Evolutionary conservation across 2,797 vertebrate genomes (phyloP).

Genomic region (Austrolebias charrua): DNA sequence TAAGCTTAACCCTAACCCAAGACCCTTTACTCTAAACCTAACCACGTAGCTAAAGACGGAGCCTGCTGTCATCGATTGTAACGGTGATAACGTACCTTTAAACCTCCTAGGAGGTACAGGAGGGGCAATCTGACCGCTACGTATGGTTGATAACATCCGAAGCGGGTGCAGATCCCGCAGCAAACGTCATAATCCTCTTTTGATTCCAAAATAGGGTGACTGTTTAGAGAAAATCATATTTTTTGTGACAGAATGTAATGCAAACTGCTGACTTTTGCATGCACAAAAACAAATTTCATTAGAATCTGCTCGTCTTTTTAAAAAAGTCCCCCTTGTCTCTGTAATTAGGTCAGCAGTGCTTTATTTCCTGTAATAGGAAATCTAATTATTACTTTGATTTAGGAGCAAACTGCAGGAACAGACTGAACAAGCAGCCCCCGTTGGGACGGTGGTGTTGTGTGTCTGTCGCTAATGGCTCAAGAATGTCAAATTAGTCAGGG

Average conservation of each 20-base stretch:
- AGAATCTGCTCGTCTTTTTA: background rate
- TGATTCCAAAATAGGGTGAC: background rate
- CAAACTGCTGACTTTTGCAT: slow-evolving; percentile 29
- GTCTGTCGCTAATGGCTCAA: slow-evolving; percentile 82
- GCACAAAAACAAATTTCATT: slow-evolving; percentile 19
- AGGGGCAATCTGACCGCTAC: no score
- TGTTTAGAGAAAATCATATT: slow-evolving; percentile 27
- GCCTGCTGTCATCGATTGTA: no score
- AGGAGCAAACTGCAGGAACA: slow-evolving; percentile 33
- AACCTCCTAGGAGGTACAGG: no score
- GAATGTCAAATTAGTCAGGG: slow-evolving; percentile 83
- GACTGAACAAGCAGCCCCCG: slow-evolving; percentile 23
- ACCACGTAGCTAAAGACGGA: no score
- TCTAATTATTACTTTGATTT: slow-evolving; percentile 52
- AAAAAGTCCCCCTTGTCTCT: slow-evolving; percentile 32
- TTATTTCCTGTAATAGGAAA: slow-evolving; percentile 56
- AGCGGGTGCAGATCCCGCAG: no score
- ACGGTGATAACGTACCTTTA: no score
- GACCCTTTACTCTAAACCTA: no score
- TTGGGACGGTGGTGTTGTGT: slow-evolving; percentile 68
- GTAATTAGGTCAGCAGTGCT: slow-evolving; percentile 54
- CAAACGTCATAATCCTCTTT: background rate
- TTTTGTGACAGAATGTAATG: background rate
- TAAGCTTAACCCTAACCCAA: no score
- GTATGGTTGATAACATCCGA: no score